phyloP scores from a whole-genome alignment of 2,888 invertebrate genomes.

The Drosophila pegasa region DNA sequence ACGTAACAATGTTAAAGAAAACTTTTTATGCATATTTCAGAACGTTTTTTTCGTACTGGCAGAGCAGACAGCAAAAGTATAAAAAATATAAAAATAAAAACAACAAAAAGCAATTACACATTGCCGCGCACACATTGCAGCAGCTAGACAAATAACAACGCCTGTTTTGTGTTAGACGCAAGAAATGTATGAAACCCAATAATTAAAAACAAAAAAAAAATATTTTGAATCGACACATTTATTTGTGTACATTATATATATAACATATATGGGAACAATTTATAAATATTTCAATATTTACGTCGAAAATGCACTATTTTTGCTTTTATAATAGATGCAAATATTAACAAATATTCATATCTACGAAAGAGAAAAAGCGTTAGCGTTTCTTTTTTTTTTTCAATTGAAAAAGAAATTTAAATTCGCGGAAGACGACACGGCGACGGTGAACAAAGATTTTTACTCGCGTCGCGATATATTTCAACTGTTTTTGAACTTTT shows the following conservation, averaged over 20 bases:
- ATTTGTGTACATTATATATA: constrained; percentile 27
- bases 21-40: constrained; percentile 59
- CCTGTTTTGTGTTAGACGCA: constrained; percentile 33
- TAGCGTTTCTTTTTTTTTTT: constrained; percentile 54
- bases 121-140: constrained; percentile 46
- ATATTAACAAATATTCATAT: constrained; percentile 43
- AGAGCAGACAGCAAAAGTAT: constrained; percentile 52
- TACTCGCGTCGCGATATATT: constrained; percentile 82
- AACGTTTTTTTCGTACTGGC: constrained; percentile 45
- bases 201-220: constrained; percentile 25
- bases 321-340: constrained; percentile 26
- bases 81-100: constrained; percentile 23
- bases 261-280: constrained; percentile 34
- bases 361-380: constrained; percentile 48
- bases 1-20: constrained; percentile 45
- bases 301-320: constrained; percentile 23
- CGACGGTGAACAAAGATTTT: constrained; percentile 76
- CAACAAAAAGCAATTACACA: constrained; percentile 45
- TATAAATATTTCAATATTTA: constrained; percentile 38
- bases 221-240: constrained; percentile 49
- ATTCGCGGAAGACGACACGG: constrained; percentile 72
- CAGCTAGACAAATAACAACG: constrained; percentile 40
- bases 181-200: constrained; percentile 30
- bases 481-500: constrained; percentile 80
- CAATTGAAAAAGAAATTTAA: constrained; percentile 63